These are phyloP conservation scores for Tautogolabrus adspersus DNA, from an alignment of 2,113 vertebrate genomes.

Conservation along the genomic window DNA sequence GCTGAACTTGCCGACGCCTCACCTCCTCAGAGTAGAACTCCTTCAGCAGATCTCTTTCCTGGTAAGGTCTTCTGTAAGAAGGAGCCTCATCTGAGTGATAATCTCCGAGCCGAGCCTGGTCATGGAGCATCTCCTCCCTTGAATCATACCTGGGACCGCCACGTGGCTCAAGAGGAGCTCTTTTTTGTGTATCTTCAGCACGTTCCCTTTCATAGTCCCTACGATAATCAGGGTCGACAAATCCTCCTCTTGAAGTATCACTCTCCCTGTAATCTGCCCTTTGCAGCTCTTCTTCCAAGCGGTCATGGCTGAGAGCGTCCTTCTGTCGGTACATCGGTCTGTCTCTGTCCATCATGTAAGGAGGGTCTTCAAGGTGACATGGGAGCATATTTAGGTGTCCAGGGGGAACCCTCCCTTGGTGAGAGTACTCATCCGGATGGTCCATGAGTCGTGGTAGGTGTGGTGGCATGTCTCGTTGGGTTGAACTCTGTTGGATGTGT, in stretches of 20 bases:
- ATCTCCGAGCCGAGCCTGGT: neutral
- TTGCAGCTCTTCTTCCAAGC: neutral
- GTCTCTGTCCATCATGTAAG: conserved; percentile 8
- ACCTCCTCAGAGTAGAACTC: conserved; percentile 67
- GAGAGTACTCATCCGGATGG: neutral
- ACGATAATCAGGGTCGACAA: conserved; percentile 29
- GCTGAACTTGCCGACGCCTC: conserved; percentile 4
- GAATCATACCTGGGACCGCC: conserved; percentile 12
- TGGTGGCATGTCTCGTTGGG: neutral
- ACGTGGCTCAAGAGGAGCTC: neutral
- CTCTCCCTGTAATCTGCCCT: conserved; percentile 20
- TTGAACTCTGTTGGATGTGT: neutral
- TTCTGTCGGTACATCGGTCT: neutral
- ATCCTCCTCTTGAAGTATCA: conserved; percentile 3
- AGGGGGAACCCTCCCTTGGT: neutral
- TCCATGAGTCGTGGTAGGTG: conserved; percentile 16
- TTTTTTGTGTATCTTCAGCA: conserved; percentile 37
- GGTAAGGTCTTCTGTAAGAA: conserved; percentile 26
- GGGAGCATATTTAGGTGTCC: neutral
- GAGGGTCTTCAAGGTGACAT: conserved; percentile 10
- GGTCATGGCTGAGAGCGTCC: neutral
- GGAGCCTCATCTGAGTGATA: conserved; percentile 40
- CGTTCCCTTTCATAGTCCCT: conserved; percentile 12
- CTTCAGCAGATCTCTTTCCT: conserved; percentile 56
- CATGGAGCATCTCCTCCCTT: conserved; percentile 15